Conservation (phyloP, 2,113 vertebrate species). For the Alosa alosa region DNA sequence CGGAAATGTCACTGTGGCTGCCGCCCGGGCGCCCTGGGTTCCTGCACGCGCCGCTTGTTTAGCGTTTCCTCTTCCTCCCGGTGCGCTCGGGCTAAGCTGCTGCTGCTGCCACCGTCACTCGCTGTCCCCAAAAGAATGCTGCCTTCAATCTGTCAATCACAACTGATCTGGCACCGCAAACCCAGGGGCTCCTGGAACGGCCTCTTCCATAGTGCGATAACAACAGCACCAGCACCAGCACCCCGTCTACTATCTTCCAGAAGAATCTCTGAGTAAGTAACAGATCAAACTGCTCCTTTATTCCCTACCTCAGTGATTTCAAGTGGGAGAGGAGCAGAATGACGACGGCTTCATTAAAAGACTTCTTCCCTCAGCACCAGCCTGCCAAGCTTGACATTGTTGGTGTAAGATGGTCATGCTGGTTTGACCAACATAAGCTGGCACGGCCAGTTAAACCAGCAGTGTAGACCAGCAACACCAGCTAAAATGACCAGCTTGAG, state of each 20-base stretch:
- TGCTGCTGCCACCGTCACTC: neutral
- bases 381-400: no score
- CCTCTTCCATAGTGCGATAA: neutral
- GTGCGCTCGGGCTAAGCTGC: conserved; percentile 25
- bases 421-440: no score
- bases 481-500: no score
- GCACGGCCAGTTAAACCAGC: no score
- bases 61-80: conserved; percentile 3
- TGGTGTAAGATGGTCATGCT: no score
- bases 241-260: neutral
- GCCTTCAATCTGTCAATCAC: conserved; percentile 52
- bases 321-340: neutral
- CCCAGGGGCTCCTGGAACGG: conserved; percentile 42
- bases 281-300: neutral
- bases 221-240: neutral
- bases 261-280: neutral
- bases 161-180: conserved; percentile 58
- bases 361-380: no score
- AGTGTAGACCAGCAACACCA: no score
- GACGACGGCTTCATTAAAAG: neutral
- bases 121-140: conserved; percentile 56
- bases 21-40: conserved; percentile 23
- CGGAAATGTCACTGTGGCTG: conserved; percentile 67
- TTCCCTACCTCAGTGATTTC: neutral
- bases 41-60: conserved; percentile 24